Percentiles rank a stretch among this genome's conserved stretches.
These are phyloP conservation scores for Tinamus guttatus DNA, from an alignment of 2,113 vertebrate species.

Conservation along the genomic window DNA sequence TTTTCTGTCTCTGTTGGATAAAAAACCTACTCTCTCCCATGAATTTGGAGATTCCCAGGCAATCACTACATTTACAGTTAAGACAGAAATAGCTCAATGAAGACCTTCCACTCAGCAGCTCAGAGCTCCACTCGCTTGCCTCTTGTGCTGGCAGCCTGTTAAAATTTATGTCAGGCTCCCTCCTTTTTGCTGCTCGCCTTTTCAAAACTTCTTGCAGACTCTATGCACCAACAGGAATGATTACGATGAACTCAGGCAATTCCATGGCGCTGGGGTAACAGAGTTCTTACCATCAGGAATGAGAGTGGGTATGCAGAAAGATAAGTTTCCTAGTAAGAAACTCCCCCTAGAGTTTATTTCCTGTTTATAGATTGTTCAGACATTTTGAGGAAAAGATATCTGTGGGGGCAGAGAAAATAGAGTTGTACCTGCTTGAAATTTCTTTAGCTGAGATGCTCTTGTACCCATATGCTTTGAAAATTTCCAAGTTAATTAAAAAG, in stretches of 20 bases:
- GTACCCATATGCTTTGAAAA: not conserved
- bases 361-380: not conserved
- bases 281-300: not conserved
- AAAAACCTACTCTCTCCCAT: not conserved
- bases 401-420: not conserved
- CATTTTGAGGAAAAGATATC: not conserved
- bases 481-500: not conserved
- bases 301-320: not conserved
- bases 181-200: not conserved
- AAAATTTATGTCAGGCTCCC: not conserved
- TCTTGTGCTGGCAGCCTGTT: not conserved
- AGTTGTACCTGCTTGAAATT: not conserved
- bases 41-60: not conserved
- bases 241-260: not conserved
- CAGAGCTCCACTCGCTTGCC: not conserved
- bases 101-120: not conserved
- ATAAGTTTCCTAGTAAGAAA: not conserved
- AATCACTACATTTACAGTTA: not conserved
- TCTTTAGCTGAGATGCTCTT: not conserved
- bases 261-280: not conserved
- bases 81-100: not conserved
- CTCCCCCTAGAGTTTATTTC: not conserved
- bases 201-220: not conserved
- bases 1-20: not conserved
- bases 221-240: fast-evolving